Conservation (phyloP, 2,888 invertebrate species). For the Nephrotoma flavescens region DNA sequence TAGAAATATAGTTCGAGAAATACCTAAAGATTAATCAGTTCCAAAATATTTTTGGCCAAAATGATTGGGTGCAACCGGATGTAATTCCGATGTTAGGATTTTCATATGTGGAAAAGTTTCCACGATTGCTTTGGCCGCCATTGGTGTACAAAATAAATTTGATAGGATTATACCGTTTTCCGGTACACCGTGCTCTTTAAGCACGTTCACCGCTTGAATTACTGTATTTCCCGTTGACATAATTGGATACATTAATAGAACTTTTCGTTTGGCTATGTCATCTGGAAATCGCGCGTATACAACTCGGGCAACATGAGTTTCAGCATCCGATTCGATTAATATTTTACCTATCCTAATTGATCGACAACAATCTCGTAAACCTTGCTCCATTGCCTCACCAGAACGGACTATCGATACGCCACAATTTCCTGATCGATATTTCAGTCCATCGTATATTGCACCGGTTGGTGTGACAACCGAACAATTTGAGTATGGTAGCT, state of each 20-base stretch:
- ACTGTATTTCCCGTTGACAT: conserved; percentile 99
- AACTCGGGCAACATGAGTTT: conserved; percentile 91
- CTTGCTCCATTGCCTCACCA: conserved; percentile 94
- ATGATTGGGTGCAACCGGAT: conserved; percentile 90
- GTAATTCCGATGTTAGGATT: conserved; percentile 90
- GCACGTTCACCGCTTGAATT: conserved; percentile 79
- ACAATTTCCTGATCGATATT: conserved; percentile 94
- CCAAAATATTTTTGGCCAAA: conserved; percentile 99
- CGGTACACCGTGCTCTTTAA: conserved; percentile 85
- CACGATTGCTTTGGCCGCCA: conserved; percentile 70
- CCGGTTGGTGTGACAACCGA: conserved; percentile 83
- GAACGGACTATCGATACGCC: conserved; percentile 94
- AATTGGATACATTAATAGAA: conserved; percentile 95
- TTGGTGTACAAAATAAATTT: conserved; percentile 92
- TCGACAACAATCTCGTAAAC: conserved; percentile 89
- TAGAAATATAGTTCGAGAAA: neutral
- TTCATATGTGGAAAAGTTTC: conserved; percentile 81
- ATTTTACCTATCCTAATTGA: conserved; percentile 98
- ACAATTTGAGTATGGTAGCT: conserved; percentile 83
- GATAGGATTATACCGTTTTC: conserved; percentile 94
- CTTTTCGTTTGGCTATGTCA: conserved; percentile 76
- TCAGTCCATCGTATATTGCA: conserved; percentile 77
- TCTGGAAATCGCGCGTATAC: conserved; percentile 97
- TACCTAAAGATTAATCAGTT: conserved; percentile 52
- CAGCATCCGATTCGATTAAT: conserved; percentile 88